A percentile compares a stretch with the other conserved stretches of the same genome.
These are phyloP conservation scores for Seira sanloemensis DNA, from an alignment of 2,888 invertebrate species.

Conservation along the genomic window DNA sequence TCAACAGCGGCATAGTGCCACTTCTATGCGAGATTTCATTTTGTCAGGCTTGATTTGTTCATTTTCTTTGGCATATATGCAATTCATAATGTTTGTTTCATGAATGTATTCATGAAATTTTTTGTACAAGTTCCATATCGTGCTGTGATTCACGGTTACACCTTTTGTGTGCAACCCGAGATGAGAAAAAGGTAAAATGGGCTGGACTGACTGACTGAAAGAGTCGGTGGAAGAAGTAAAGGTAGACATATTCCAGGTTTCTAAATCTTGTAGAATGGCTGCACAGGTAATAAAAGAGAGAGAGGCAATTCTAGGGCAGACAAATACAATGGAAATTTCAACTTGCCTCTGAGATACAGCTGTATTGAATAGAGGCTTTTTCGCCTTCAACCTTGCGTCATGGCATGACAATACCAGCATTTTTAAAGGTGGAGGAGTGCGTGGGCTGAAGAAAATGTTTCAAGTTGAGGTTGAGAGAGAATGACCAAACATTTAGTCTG, in stretches of 20 bases:
- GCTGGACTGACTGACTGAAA: too few species aligned
- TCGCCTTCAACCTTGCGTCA: not conserved
- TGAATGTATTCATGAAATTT: not conserved
- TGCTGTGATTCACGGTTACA: not conserved
- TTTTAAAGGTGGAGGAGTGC: conserved; percentile 3
- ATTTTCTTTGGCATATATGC: not conserved
- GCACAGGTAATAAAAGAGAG: not conserved
- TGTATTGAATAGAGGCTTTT: too few species aligned
- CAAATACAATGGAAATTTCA: too few species aligned
- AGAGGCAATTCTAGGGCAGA: too few species aligned
- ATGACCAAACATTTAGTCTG: too few species aligned
- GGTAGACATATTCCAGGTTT: too few species aligned
- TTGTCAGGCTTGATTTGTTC: conserved; percentile 15
- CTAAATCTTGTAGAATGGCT: not conserved
- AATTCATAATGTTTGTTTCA: not conserved
- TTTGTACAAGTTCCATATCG: conserved; percentile 2
- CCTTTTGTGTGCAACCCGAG: too few species aligned
- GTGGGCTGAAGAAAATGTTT: not conserved
- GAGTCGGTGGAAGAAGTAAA: too few species aligned
- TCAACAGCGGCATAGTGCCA: not conserved
- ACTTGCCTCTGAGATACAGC: too few species aligned
- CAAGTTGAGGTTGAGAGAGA: not conserved
- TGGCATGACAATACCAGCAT: not conserved
- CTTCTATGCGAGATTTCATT: not conserved
- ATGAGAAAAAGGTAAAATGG: too few species aligned